Conservation (phyloP, 2,888 invertebrate species). For the Thera obeliscata region DNA sequence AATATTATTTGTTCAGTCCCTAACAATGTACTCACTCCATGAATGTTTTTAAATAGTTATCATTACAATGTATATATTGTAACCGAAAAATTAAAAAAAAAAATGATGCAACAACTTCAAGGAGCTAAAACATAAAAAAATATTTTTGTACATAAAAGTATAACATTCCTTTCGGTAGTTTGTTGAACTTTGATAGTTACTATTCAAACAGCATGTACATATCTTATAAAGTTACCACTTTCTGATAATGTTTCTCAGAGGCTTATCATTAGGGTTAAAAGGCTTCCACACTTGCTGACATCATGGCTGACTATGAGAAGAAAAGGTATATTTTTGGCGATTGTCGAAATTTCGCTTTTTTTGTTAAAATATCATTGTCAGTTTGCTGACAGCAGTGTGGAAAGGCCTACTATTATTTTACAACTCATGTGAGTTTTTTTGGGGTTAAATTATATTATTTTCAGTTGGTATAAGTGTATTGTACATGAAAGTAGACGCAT, state of each 20-base stretch:
- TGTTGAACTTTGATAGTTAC: constrained; percentile 65
- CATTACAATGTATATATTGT: not conserved
- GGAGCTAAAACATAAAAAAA: constrained; percentile 25
- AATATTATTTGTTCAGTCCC: not conserved
- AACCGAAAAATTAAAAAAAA: not conserved
- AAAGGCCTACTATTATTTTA: constrained; percentile 4
- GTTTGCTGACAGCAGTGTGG: constrained; percentile 4
- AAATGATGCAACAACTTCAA: constrained; percentile 4
- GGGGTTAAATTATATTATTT: not conserved
- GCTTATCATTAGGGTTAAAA: constrained; percentile 59
- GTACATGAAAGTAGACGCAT: not conserved
- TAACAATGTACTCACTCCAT: not conserved
- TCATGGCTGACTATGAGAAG: not conserved
- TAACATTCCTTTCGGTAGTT: constrained; percentile 76
- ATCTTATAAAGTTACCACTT: constrained; percentile 69
- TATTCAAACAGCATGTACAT: constrained; percentile 59
- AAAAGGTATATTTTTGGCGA: not conserved
- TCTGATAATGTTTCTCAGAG: constrained; percentile 65
- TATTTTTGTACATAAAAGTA: constrained; percentile 63
- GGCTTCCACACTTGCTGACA: constrained; percentile 10
- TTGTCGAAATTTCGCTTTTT: not conserved
- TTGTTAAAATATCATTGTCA: not conserved
- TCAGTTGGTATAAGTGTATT: not conserved
- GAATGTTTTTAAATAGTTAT: not conserved
- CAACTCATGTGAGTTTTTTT: not conserved